A percentile compares a stretch with the other conserved stretches of the same genome.
Conservation (phyloP, 2,797 vertebrate species). For the Pipistrellus kuhlii region DNA sequence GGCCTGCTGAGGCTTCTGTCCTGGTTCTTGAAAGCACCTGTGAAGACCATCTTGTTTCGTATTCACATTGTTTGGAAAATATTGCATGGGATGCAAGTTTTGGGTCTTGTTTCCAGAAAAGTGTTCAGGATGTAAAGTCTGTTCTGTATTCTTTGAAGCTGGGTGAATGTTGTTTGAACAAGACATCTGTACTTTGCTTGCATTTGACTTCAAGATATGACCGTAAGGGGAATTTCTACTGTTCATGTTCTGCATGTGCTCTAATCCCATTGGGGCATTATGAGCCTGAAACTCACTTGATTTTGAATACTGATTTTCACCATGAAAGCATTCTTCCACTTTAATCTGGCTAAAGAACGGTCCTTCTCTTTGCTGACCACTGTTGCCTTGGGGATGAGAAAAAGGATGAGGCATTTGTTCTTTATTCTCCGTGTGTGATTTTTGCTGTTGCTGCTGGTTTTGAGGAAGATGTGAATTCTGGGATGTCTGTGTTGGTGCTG, state of each 20-base stretch:
- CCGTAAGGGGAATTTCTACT: constrained; percentile 83
- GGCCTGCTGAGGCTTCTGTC: constrained; percentile 84
- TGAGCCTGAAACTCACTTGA: constrained; percentile 82
- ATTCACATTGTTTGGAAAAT: constrained; percentile 88
- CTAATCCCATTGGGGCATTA: constrained; percentile 87
- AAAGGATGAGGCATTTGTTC: constrained; percentile 78
- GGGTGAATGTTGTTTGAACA: constrained; percentile 85
- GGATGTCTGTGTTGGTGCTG: constrained; percentile 75
- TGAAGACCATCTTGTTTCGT: constrained; percentile 89
- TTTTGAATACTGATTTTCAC: constrained; percentile 82
- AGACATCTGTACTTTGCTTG: constrained; percentile 82
- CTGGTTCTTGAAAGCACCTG: constrained; percentile 86
- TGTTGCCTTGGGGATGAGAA: constrained; percentile 72
- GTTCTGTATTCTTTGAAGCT: constrained; percentile 85
- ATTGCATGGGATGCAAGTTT: constrained; percentile 87
- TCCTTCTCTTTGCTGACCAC: constrained; percentile 76
- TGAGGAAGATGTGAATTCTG: constrained; percentile 83
- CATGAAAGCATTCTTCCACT: constrained; percentile 82
- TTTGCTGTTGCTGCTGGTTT: constrained; percentile 83
- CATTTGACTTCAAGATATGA: constrained; percentile 83
- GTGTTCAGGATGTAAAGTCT: constrained; percentile 3
- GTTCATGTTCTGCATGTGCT: constrained; percentile 87
- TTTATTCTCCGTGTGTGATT: constrained; percentile 81
- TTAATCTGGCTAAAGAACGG: constrained; percentile 79
- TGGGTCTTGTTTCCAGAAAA: constrained; percentile 81